Conservation (phyloP, 2,888 invertebrate species). For the Apotomis turbidana region DNA sequence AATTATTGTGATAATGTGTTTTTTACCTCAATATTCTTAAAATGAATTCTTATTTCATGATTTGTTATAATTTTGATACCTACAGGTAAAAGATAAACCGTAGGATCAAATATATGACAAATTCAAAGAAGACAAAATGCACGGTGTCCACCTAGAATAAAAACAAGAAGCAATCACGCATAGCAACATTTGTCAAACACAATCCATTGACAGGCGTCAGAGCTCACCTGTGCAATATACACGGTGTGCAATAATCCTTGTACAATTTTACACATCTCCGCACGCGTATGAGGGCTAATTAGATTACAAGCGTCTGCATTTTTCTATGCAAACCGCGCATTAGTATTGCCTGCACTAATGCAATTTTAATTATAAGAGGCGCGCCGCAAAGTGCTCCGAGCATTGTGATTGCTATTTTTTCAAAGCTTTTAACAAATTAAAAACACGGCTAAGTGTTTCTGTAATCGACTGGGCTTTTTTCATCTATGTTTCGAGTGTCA, state of each 20-base stretch:
- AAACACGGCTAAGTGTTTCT: conserved; percentile 54
- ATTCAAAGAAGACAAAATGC: no score
- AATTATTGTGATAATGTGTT: no score
- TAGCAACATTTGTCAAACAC: no score
- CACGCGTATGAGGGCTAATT: conserved; percentile 57
- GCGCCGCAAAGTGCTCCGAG: conserved; percentile 73
- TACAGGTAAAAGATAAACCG: no score
- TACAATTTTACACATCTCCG: neutral
- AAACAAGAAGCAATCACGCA: no score
- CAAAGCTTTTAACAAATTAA: conserved; percentile 80
- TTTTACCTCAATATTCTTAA: no score
- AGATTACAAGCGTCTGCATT: conserved; percentile 61
- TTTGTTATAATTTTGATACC: no score
- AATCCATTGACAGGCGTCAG: no score
- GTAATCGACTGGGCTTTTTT: conserved; percentile 28
- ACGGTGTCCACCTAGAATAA: no score
- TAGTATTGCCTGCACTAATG: conserved; percentile 76
- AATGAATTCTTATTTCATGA: no score
- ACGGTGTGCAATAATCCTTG: neutral
- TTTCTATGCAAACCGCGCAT: conserved; percentile 74
- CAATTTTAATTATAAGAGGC: conserved; percentile 83
- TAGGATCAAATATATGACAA: no score
- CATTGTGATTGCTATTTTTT: conserved; percentile 80
- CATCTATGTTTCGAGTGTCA: conserved; percentile 3
- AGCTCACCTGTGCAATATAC: neutral